A percentile compares a stretch with the other conserved stretches of the same genome.
phyloP scores from a whole-genome alignment of 2,797 vertebrate genomes.

The Leuciscus waleckii region DNA sequence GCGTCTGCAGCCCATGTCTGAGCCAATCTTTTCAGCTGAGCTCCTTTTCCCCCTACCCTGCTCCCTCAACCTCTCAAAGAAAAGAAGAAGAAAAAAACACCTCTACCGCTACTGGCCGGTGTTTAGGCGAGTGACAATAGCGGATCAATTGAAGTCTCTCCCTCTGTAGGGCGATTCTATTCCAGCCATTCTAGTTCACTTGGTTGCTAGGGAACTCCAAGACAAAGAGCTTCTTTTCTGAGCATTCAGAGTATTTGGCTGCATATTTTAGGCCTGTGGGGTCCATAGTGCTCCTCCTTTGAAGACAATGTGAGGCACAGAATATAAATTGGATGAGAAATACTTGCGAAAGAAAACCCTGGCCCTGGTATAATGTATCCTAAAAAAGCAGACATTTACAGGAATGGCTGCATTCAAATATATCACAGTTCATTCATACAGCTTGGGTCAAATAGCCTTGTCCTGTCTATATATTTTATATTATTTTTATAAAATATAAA shows the following conservation, averaged over 20 bases:
- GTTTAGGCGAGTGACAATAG: conserved; percentile 52
- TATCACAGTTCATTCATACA: neutral
- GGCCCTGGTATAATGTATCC: neutral
- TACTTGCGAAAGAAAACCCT: neutral
- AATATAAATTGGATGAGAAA: conserved; percentile 48
- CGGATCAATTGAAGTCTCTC: conserved; percentile 65
- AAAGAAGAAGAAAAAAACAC: neutral
- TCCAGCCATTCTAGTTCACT: conserved; percentile 59
- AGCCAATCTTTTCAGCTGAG: conserved; percentile 7
- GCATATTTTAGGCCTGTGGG: conserved; percentile 59
- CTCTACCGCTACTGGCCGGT: conserved; percentile 2
- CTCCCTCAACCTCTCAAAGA: conserved; percentile 9
- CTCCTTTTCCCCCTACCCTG: neutral
- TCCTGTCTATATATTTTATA: neutral
- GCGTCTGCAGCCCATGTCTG: neutral
- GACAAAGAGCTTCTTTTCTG: conserved; percentile 61
- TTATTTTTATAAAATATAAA: too few relatives aligned
- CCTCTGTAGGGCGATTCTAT: conserved; percentile 58
- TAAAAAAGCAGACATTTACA: neutral
- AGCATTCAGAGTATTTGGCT: conserved; percentile 54
- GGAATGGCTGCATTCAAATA: conserved; percentile 7
- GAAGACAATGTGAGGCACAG: conserved; percentile 23
- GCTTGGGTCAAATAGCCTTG: neutral
- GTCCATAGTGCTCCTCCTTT: conserved; percentile 49
- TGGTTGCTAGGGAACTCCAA: conserved; percentile 77